A percentile compares a stretch with the other conserved stretches of the same genome.
These are phyloP conservation scores for Coptodon rendalli DNA, from an alignment of 2,113 vertebrate species.

Conservation along the genomic window DNA sequence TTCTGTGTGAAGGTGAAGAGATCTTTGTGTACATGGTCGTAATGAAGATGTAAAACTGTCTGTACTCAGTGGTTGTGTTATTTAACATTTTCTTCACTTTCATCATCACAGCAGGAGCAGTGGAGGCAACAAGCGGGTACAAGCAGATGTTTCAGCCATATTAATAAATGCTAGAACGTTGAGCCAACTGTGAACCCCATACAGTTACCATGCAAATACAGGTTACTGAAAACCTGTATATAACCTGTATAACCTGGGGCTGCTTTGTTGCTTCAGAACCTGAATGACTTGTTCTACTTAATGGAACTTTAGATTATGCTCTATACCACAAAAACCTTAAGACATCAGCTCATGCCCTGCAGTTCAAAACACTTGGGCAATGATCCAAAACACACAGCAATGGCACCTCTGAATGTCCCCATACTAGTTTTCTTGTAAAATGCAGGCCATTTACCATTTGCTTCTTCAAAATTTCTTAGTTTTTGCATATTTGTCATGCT, in stretches of 20 bases:
- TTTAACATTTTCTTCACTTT: not conserved
- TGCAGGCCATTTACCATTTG: not conserved
- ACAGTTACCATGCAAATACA: not conserved
- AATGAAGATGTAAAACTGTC: not conserved
- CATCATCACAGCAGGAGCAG: not conserved
- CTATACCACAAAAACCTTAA: not conserved
- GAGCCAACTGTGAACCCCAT: not conserved
- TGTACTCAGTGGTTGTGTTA: not conserved
- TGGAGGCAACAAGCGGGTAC: not conserved
- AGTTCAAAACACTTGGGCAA: not conserved
- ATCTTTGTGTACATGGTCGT: not conserved
- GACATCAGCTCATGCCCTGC: not conserved
- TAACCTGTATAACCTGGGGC: not conserved
- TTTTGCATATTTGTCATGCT: not conserved
- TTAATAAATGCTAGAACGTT: not conserved
- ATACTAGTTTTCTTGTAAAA: not conserved
- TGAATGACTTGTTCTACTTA: not conserved
- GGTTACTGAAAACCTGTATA: not conserved
- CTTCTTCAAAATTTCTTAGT: not conserved
- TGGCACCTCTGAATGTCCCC: not conserved
- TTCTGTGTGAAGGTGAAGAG: not conserved
- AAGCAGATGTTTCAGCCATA: not conserved
- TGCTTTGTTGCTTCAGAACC: not conserved
- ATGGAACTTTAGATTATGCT: not conserved
- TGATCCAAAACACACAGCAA: not conserved